Conservation (phyloP, 1,140 invertebrate species). For the Metaphire vulgaris region DNA sequence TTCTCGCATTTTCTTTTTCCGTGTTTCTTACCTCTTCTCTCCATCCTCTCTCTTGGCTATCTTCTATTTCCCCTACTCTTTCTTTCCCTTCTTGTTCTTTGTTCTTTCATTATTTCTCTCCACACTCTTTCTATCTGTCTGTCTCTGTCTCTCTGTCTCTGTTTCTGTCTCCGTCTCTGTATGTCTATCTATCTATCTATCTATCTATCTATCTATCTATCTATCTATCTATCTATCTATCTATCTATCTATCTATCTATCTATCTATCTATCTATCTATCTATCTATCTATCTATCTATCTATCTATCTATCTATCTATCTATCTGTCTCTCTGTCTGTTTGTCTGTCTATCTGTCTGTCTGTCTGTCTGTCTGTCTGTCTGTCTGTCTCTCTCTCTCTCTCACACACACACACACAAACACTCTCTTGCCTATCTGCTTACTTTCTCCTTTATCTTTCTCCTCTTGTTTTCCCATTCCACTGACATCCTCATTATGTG, state of each 20-base stretch:
- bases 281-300: conserved; percentile 11
- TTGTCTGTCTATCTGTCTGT: conserved; percentile 18
- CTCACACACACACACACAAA: neutral
- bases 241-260: conserved; percentile 14
- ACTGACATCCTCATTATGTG: no score
- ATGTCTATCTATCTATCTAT: conserved; percentile 15
- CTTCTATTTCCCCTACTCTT: no score
- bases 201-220: neutral
- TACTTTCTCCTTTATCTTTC: neutral
- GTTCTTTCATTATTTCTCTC: no score
- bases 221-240: neutral
- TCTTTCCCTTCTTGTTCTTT: no score
- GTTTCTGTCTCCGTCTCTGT: conserved; percentile 2
- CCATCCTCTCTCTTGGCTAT: no score
- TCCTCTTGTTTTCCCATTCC: no score
- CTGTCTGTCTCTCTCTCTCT: conserved; percentile 19
- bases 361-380: conserved; percentile 22
- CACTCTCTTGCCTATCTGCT: neutral
- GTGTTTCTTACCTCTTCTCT: no score
- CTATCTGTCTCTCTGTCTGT: conserved; percentile 9
- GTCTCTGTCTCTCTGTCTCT: neutral
- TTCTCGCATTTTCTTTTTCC: no score
- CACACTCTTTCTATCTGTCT: neutral
- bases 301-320: conserved; percentile 11
- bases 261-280: conserved; percentile 13